Conservation (phyloP, 2,113 vertebrate genomes). For the Seriola quinqueradiata region DNA sequence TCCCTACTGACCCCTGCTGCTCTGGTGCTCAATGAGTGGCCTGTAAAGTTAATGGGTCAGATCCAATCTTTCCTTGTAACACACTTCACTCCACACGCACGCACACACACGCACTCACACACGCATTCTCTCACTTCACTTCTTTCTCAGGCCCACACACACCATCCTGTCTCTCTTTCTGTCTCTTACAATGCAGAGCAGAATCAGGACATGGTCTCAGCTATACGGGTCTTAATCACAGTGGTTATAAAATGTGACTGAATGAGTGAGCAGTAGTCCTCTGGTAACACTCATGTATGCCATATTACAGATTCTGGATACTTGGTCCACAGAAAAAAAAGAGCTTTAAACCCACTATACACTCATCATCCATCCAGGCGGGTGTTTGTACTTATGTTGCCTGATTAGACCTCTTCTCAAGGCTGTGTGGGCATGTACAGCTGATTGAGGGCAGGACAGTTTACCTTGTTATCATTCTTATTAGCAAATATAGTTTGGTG, state of each 20-base stretch:
- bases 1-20: slow-evolving; percentile 73
- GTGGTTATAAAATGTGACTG: slow-evolving; percentile 51
- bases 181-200: slow-evolving; percentile 47
- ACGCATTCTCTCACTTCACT: slow-evolving; percentile 5
- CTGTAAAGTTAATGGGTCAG: slow-evolving; percentile 82
- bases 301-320: slow-evolving; percentile 15
- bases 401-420: not conserved
- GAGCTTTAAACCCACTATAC: not conserved
- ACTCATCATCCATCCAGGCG: not conserved
- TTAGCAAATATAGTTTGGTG: not conserved
- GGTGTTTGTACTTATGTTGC: not conserved
- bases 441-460: not conserved
- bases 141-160: slow-evolving; percentile 7
- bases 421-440: not conserved
- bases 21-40: slow-evolving; percentile 64
- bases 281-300: slow-evolving; percentile 30
- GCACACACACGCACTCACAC: not conserved
- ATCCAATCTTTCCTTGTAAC: slow-evolving; percentile 80
- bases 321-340: no score
- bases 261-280: slow-evolving; percentile 20
- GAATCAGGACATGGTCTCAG: slow-evolving; percentile 36
- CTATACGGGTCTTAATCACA: slow-evolving; percentile 56
- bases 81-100: slow-evolving; percentile 37
- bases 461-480: not conserved
- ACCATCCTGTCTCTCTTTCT: slow-evolving; percentile 15